Evolutionary conservation across 2,797 vertebrate genomes (phyloP).

Genomic region (Emydoidea blandingii): DNA sequence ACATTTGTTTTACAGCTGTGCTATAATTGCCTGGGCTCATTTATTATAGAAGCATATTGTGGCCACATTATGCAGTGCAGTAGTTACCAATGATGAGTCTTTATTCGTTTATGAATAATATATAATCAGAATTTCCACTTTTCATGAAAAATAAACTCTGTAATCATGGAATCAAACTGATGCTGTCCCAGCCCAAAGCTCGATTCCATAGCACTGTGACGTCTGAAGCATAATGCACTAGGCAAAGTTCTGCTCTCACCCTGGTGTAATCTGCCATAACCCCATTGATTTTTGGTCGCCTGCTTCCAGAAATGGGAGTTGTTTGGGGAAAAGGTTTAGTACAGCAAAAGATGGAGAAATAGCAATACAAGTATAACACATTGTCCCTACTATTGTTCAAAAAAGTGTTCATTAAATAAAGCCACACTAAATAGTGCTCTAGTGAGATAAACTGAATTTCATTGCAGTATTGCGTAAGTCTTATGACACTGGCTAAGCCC

Average conservation of each 20-base stretch:
- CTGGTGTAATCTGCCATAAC: not conserved
- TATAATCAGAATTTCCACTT: slow-evolving; percentile 36
- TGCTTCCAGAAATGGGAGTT: not conserved
- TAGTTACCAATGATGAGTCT: not conserved
- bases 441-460: not conserved
- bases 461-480: not conserved
- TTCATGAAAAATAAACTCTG: slow-evolving; percentile 13
- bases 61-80: slow-evolving; percentile 41
- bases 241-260: not conserved
- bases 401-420: not conserved
- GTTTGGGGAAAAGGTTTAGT: not conserved
- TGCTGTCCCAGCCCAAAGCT: slow-evolving; percentile 15
- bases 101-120: slow-evolving; percentile 63
- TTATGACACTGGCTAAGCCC: not conserved
- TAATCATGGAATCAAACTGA: slow-evolving; percentile 13
- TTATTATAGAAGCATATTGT: slow-evolving; percentile 50
- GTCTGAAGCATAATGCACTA: rapidly evolving
- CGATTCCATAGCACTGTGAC: slow-evolving; percentile 5
- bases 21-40: slow-evolving; percentile 60
- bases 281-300: not conserved
- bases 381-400: not conserved
- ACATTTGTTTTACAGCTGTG: slow-evolving; percentile 62
- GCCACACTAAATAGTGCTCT: not conserved
- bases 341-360: not conserved
- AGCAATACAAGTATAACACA: not conserved